phyloP scores from a whole-genome alignment of 1,140 invertebrate genomes.

The Trichonephila inaurata region DNA sequence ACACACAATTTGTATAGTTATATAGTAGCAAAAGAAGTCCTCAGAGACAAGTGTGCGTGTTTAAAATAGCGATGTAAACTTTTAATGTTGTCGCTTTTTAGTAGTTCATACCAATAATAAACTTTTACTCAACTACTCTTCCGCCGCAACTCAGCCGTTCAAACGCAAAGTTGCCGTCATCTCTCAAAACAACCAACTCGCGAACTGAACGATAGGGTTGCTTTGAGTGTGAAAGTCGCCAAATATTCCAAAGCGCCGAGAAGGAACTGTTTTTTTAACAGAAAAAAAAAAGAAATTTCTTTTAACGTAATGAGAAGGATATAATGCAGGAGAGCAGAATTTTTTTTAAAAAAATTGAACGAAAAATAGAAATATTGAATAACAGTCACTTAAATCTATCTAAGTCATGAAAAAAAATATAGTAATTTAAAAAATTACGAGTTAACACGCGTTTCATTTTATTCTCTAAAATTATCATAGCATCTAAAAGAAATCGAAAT shows the following conservation, averaged over 20 bases:
- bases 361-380: too few relatives aligned
- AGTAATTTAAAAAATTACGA: too few relatives aligned
- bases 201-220: slow-evolving; percentile 28
- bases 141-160: not conserved
- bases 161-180: slow-evolving; percentile 27
- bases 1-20: not conserved
- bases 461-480: too few relatives aligned
- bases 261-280: too few relatives aligned
- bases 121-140: not conserved
- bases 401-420: too few relatives aligned
- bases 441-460: too few relatives aligned
- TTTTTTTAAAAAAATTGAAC: too few relatives aligned
- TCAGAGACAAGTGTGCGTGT: not conserved
- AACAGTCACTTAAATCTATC: too few relatives aligned
- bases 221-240: not conserved
- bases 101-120: not conserved
- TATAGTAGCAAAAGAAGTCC: not conserved
- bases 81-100: not conserved
- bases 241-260: not conserved
- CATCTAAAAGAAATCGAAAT: too few relatives aligned
- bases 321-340: too few relatives aligned
- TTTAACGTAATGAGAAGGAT: too few relatives aligned
- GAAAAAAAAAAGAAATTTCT: too few relatives aligned
- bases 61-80: not conserved
- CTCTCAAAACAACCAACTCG: slow-evolving; percentile 36